These are phyloP conservation scores for Harpalus rufipes DNA, from an alignment of 2,888 invertebrate species.

Conservation along the genomic window DNA sequence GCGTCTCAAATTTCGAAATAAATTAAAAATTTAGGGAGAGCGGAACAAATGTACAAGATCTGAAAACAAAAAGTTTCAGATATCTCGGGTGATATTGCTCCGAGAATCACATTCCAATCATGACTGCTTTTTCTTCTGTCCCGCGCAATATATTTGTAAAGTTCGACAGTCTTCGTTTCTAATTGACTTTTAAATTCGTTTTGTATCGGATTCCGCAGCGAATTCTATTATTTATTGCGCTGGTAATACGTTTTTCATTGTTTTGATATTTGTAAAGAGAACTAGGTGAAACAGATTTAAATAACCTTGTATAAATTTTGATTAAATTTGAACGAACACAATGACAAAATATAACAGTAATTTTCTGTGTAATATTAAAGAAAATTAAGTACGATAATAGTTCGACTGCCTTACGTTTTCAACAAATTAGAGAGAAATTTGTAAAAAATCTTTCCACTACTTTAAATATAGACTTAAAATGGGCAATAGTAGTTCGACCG, in stretches of 20 bases:
- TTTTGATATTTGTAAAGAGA: constrained; percentile 7
- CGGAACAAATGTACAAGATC: background rate
- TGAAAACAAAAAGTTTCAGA: constrained; percentile 17
- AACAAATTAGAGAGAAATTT: no score
- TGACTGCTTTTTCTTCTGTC: constrained; percentile 11
- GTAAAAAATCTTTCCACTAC: no score
- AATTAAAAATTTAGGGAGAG: constrained; percentile 8
- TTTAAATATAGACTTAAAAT: no score
- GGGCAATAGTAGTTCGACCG: no score
- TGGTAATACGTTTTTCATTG: constrained; percentile 42
- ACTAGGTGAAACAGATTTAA: background rate
- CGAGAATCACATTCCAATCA: constrained; percentile 27
- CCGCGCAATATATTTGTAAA: constrained; percentile 37
- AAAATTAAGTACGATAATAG: no score
- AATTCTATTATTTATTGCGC: constrained; percentile 27
- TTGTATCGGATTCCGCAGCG: constrained; percentile 16
- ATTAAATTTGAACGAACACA: no score
- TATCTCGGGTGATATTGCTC: constrained; percentile 4
- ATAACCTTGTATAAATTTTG: no score
- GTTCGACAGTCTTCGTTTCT: constrained; percentile 28
- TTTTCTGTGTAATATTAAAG: no score
- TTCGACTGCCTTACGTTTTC: no score
- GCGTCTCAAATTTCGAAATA: constrained; percentile 3
- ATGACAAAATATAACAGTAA: no score
- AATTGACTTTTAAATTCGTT: constrained; percentile 44